Evolutionary conservation across 92 coral and sea anemone genomes (phyloP).

Genomic region (Palythoa heliodiscus): DNA sequence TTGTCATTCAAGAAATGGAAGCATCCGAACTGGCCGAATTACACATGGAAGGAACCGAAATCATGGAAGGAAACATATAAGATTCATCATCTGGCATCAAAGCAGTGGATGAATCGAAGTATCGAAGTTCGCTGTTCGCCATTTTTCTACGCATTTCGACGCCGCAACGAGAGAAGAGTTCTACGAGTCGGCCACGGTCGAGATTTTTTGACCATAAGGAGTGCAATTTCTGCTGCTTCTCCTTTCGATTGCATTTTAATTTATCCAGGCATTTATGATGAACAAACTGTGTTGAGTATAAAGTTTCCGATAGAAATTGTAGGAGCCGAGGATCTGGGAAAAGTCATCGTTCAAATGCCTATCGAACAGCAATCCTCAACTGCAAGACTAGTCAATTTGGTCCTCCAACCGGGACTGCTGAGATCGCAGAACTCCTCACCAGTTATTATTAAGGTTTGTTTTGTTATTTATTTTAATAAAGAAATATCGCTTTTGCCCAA

Average conservation of each 20-base stretch:
- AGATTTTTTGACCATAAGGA: slow-evolving; percentile 69
- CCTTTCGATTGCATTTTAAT: slow-evolving; percentile 87
- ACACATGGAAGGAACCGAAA: slow-evolving; percentile 79
- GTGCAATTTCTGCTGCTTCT: slow-evolving; percentile 87
- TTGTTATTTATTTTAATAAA: neutral
- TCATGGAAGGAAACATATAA: slow-evolving; percentile 96
- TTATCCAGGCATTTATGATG: slow-evolving; percentile 81
- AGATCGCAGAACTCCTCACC: slow-evolving; percentile 84
- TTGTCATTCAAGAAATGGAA: slow-evolving; percentile 87
- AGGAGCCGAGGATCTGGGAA: slow-evolving; percentile 85
- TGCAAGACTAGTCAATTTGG: slow-evolving; percentile 77
- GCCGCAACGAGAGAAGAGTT: slow-evolving; percentile 64
- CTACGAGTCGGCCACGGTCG: slow-evolving; percentile 84
- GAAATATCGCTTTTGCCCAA: neutral
- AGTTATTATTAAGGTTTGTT: slow-evolving; percentile 84
- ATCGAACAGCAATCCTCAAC: slow-evolving; percentile 91
- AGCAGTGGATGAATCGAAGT: slow-evolving; percentile 89
- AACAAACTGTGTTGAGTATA: slow-evolving; percentile 82
- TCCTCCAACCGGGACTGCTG: slow-evolving; percentile 83
- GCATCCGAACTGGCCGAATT: slow-evolving; percentile 98
- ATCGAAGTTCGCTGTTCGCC: slow-evolving; percentile 88
- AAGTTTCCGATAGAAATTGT: slow-evolving; percentile 91
- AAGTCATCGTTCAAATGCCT: slow-evolving; percentile 81
- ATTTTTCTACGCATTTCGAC: slow-evolving; percentile 72
- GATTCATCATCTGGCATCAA: slow-evolving; percentile 80